Evolutionary conservation across 2,113 vertebrate species (phyloP).

Genomic region (Crocuta crocuta): DNA sequence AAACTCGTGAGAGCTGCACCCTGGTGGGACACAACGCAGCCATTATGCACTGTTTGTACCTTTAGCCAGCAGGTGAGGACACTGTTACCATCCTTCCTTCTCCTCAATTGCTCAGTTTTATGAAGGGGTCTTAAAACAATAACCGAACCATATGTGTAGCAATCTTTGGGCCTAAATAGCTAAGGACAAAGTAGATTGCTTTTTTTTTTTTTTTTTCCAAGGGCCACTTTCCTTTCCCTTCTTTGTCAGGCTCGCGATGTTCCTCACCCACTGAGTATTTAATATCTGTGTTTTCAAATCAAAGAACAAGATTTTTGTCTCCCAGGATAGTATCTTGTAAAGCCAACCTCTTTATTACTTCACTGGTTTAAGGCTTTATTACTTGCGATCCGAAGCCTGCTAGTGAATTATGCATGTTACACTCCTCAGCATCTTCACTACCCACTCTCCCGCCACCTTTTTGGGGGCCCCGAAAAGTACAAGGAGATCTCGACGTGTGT

Average conservation of each 20-base stretch:
- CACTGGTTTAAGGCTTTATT: slow-evolving; percentile 78
- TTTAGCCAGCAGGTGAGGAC: slow-evolving; percentile 17
- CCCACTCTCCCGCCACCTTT: slow-evolving; percentile 51
- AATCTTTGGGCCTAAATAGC: slow-evolving; percentile 70
- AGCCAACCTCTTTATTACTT: slow-evolving; percentile 77
- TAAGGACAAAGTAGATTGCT: slow-evolving; percentile 73
- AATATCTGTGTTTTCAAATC: slow-evolving; percentile 78
- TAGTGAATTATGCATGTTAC: slow-evolving; percentile 79
- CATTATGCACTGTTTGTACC: neutral
- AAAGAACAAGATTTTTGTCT: slow-evolving; percentile 79
- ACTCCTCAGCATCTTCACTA: neutral
- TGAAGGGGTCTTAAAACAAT: neutral
- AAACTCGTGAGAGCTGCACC: rapidly evolving
- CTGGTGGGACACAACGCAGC: neutral
- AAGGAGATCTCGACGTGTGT: slow-evolving; percentile 51
- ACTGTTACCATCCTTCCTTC: slow-evolving; percentile 67
- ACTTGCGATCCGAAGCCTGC: slow-evolving; percentile 68
- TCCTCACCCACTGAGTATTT: slow-evolving; percentile 76
- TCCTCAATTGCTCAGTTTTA: neutral
- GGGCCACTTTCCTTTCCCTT: slow-evolving; percentile 60
- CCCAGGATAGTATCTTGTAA: slow-evolving; percentile 69
- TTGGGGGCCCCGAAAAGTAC: slow-evolving; percentile 46
- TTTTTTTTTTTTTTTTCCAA: slow-evolving; percentile 65
- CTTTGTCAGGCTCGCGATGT: slow-evolving; percentile 74
- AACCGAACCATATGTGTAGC: slow-evolving; percentile 28